Evolutionary conservation across 2,113 vertebrate genomes (phyloP), one percentile per base, ranked within the genome.

Genomic region (Porphyrio hochstetteri): DNA sequence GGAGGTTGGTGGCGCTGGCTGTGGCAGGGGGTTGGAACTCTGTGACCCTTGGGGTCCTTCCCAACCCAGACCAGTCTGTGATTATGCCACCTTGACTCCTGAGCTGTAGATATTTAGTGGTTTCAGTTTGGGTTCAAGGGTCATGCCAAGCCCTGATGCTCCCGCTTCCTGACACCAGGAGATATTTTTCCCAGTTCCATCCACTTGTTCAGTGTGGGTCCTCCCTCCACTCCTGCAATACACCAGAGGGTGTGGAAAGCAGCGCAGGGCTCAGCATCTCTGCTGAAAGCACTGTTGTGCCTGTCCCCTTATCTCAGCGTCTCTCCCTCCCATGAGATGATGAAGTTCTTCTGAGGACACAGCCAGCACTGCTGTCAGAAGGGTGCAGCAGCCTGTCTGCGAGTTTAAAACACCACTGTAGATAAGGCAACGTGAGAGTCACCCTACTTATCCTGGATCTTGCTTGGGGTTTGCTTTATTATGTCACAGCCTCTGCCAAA

Each of bases 111-210:
- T 17, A 2, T 68, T 48, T 18, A 29, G 56, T 11, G 5, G 36
- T 10, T 36, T 16, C 18, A 9, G 4, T 12, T 59, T 38, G 38
- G 75, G 12, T 19, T 48, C n/a, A 25, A 29, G 36, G 27, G n/a
- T 52, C 44, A 0, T 60, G 57, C 46, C 44, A 18, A 2, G 28
- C 1, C 0, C 8, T 2, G 24, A 8, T 2, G 13, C 8, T 76
- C 25, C 36, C 36, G 38, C 46, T 46, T 67, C n/a, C 63, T 28
- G 20, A n/a, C 24, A 19, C 33, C 24, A 38, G 42, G 20, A 36
- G 63, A 16, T 20, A 10, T 57, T 44, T 67, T 46, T 42, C 13
- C 42, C 70, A 44, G 31, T 57, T 33, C 20, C 0, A 1, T 56
- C 27, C 12, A 5, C 69, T 24, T 28, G 35, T 16, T 57, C 70